Conservation (phyloP, 1,140 invertebrate species). For the Eurosta solidaginis region DNA sequence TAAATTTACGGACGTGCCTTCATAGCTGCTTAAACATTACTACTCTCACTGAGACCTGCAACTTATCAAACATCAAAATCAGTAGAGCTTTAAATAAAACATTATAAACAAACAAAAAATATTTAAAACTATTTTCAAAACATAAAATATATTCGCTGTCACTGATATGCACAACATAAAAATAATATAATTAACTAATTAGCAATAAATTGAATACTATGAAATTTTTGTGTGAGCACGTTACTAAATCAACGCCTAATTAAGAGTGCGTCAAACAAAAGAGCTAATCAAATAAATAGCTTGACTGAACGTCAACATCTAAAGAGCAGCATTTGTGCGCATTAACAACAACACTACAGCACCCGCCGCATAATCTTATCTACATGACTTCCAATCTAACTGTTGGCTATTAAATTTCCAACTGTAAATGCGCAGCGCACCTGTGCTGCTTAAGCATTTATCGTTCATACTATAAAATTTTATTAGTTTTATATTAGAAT, state of each 20-base stretch:
- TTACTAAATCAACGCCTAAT: constrained; percentile 32
- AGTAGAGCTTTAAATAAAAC: too few species aligned
- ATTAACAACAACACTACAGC: neutral
- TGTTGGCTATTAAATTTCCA: neutral
- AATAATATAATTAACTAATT: constrained; percentile 33
- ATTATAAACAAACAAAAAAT: too few species aligned
- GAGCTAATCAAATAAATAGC: neutral
- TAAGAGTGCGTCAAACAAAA: neutral
- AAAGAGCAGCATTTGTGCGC: neutral
- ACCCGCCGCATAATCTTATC: neutral
- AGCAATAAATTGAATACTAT: constrained; percentile 24
- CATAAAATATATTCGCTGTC: too few species aligned
- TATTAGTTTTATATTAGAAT: neutral
- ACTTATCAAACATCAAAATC: too few species aligned
- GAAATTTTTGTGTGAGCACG: neutral
- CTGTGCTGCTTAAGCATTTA: neutral
- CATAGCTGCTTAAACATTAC: too few species aligned
- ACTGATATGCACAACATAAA: too few species aligned
- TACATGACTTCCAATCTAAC: neutral
- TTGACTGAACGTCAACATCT: neutral
- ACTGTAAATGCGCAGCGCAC: neutral
- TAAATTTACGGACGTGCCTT: too few species aligned
- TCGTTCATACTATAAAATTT: neutral
- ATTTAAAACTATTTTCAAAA: too few species aligned
- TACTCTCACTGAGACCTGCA: too few species aligned